Conservation (phyloP, 2,888 invertebrate species). For the Nemotelus pantherinus region DNA sequence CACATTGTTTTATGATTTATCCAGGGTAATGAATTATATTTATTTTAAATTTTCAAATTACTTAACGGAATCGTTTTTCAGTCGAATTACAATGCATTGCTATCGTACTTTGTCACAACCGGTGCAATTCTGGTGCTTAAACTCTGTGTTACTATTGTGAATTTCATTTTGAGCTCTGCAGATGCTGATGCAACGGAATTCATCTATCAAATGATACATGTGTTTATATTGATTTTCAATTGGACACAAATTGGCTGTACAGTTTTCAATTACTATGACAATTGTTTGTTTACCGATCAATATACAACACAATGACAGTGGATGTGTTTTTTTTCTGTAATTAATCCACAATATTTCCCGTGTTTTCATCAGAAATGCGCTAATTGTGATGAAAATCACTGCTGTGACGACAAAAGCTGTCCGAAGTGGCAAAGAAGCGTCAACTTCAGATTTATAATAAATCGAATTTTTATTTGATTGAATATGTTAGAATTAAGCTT, state of each 20-base stretch:
- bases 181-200: slow-evolving; percentile 20
- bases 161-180: slow-evolving; percentile 10
- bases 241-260: slow-evolving; percentile 32
- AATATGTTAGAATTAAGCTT: no score
- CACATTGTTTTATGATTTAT: slow-evolving; percentile 6
- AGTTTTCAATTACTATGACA: slow-evolving; percentile 19
- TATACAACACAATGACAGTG: background rate
- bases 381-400: no score
- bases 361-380: no score
- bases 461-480: no score
- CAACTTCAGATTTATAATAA: no score
- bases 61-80: background rate
- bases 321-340: background rate
- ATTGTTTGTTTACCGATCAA: slow-evolving; percentile 33
- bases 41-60: background rate
- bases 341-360: no score
- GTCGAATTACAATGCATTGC: slow-evolving; percentile 22
- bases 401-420: no score
- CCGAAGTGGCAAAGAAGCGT: no score
- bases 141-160: slow-evolving; percentile 5
- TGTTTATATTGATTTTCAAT: slow-evolving; percentile 32
- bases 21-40: background rate
- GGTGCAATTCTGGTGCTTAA: slow-evolving; percentile 2
- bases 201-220: slow-evolving; percentile 30
- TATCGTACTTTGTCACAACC: slow-evolving; percentile 13